Base-by-base conservation (phyloP, 2,113 vertebrate species). In the Oenanthe oenanthe region DNA sequence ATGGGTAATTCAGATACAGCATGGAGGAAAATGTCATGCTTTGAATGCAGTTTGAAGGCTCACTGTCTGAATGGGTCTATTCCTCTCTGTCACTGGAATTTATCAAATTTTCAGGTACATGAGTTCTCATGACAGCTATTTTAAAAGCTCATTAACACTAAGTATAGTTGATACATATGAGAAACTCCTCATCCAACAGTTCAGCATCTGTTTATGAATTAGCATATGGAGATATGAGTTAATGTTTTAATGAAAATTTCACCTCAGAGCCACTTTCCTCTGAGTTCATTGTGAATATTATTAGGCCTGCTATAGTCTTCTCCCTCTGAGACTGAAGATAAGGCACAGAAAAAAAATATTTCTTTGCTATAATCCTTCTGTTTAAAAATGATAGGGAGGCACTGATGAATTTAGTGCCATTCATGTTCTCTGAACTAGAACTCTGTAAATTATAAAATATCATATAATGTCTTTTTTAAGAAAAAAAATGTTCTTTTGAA, bases 181-280 rank as follows among this genome's bases (percentile, higher is more conserved):
- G 78, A 88, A 96, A 92, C 68, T 95, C 62, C 74, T 60, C 66
- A 47, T 70, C 93, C 57, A 90, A 58, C 31, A 25, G 38, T 95
- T 96, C 89, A 93, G 66, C 50, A 78, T 95, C 90, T 93, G 26
- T 92, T 45, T 97, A 57, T 95, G 78, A 96, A 97, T 97, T 97
- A 97, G 73, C 61, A 85, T 91, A 88, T 80, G 73, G 82, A 89
- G 94, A 97, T 97, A 97, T 60, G 57, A 95, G 51, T 97, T 98
- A 98, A 97, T 97, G 90, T 97, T 98, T 97, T 97, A 97, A 96
- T 93, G 93, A 97, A 97, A 96, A 96, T 97, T 97, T 97, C 89
- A 97, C 96, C 93, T 97, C 90, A 94, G 86, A 56, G 96, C 79
- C 63, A 88, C 62, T 95, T 92, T 95, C 50, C 80, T 94, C 79